Evolutionary conservation across 2,797 vertebrate species (phyloP).

Genomic region (Rhabdomys pumilio): DNA sequence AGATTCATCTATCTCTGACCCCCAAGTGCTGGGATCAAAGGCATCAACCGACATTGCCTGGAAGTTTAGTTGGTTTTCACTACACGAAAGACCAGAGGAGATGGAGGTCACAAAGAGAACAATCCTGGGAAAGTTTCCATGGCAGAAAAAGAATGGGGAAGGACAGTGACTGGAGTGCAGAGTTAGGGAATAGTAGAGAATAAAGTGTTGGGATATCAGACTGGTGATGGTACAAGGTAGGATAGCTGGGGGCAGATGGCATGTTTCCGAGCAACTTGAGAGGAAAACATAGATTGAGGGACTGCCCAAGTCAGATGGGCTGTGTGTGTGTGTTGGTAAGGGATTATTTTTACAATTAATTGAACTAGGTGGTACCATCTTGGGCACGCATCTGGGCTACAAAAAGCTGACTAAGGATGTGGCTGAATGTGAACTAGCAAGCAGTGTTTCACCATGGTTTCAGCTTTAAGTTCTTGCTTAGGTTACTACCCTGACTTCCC

Average conservation of each 20-base stretch:
- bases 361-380: neutral
- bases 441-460: neutral
- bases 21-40: neutral
- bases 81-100: neutral
- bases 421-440: neutral
- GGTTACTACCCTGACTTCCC: neutral
- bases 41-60: neutral
- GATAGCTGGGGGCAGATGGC: neutral
- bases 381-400: neutral
- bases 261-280: neutral
- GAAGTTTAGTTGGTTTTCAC: neutral
- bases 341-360: neutral
- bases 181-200: no score
- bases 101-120: neutral
- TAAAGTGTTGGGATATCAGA: neutral
- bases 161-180: no score
- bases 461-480: neutral
- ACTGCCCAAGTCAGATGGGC: neutral
- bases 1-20: no score
- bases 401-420: neutral
- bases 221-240: accelerated
- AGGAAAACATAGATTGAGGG: neutral
- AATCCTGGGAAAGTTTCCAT: neutral
- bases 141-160: neutral
- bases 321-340: neutral